These are phyloP conservation scores for Rhabdomys pumilio DNA, from an alignment of 2,797 vertebrate genomes.

Conservation along the genomic window DNA sequence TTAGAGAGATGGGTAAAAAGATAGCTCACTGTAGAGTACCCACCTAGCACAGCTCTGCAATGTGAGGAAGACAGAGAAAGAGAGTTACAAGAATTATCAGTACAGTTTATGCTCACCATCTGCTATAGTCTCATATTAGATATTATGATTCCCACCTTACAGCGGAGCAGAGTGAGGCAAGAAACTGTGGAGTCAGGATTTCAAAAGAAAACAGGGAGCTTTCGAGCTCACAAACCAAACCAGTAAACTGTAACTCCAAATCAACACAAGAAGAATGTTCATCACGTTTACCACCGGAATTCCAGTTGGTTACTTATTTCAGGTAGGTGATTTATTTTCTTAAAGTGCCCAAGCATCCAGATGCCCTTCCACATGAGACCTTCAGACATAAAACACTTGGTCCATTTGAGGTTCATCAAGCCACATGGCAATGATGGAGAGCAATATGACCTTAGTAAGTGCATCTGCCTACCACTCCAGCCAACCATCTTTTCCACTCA, in stretches of 20 bases:
- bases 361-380: not conserved
- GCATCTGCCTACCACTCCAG: not conserved
- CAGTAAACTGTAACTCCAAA: not conserved
- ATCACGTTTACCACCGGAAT: not conserved
- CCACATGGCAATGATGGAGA: not conserved
- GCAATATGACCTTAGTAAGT: not conserved
- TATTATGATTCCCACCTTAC: not conserved
- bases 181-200: not conserved
- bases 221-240: not conserved
- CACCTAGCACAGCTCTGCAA: not conserved
- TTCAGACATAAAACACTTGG: not conserved
- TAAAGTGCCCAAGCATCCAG: not conserved
- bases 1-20: not conserved
- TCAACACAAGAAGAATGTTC: not conserved
- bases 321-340: not conserved
- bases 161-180: not conserved
- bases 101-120: not conserved
- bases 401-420: not conserved
- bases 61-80: not conserved
- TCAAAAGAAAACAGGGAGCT: not conserved
- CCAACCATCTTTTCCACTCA: constrained; percentile 6
- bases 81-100: not conserved
- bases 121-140: not conserved
- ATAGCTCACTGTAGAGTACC: not conserved
- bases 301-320: not conserved